These are phyloP conservation scores for Elephantulus edwardii DNA, from an alignment of 2,113 vertebrate genomes.

Conservation along the genomic window DNA sequence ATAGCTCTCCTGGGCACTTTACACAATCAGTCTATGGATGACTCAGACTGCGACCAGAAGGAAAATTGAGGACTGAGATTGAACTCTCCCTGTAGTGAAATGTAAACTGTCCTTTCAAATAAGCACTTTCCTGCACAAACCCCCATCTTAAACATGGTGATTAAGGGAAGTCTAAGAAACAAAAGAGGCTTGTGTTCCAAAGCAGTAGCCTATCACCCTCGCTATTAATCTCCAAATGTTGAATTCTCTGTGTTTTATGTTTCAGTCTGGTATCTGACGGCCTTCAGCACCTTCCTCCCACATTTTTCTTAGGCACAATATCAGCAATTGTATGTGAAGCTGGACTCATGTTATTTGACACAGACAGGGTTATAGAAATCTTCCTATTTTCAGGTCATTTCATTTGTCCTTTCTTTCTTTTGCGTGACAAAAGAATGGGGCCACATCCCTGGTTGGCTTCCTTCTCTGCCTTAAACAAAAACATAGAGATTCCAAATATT, in stretches of 20 bases:
- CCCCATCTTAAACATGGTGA: conserved; percentile 11
- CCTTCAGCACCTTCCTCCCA: background rate
- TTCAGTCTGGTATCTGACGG: background rate
- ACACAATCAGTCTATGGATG: background rate
- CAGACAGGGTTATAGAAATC: conserved; percentile 20
- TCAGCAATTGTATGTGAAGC: background rate
- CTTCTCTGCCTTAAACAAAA: background rate
- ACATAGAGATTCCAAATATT: background rate
- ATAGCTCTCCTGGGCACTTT: background rate
- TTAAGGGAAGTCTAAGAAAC: conserved; percentile 34
- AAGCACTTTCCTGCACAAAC: background rate
- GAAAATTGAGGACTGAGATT: background rate
- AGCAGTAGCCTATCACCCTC: background rate
- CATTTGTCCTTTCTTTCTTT: conserved; percentile 38
- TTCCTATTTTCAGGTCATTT: conserved; percentile 30
- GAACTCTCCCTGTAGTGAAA: conserved; percentile 34
- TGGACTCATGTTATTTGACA: conserved; percentile 13
- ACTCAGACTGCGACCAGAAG: background rate
- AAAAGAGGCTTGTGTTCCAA: conserved; percentile 1
- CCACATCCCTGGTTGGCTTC: background rate
- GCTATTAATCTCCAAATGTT: background rate
- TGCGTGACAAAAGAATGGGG: background rate
- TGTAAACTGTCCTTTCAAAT: conserved; percentile 28
- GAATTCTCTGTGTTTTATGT: conserved; percentile 1
- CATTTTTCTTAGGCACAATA: background rate